A percentile compares a stretch with the other conserved stretches of the same genome.
phyloP scores from a whole-genome alignment of 2,797 vertebrate genomes.

The Sarcophilus harrisii region DNA sequence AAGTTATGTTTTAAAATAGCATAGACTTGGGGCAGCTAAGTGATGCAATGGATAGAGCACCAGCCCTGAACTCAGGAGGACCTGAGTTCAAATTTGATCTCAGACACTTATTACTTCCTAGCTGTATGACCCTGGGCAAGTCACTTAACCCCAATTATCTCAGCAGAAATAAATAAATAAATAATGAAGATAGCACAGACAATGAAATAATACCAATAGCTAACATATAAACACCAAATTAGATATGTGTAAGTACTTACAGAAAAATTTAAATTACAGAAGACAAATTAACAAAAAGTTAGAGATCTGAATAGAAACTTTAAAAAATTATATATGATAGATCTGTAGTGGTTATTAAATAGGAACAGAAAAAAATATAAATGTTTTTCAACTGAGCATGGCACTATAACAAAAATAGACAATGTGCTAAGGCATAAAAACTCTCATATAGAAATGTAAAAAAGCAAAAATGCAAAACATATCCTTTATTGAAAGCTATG shows the following conservation, averaged over 20 bases:
- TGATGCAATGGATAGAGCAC: no score
- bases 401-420: background rate
- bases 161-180: no score
- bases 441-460: background rate
- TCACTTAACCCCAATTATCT: no score
- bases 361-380: background rate
- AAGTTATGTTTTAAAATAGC: background rate
- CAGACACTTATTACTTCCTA: no score
- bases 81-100: no score
- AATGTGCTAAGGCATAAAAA: background rate
- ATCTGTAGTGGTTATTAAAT: background rate
- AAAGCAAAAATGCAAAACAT: background rate
- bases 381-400: background rate
- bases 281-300: background rate
- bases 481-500: background rate
- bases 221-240: background rate
- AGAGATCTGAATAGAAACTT: background rate
- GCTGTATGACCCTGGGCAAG: no score
- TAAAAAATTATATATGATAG: background rate
- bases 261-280: background rate
- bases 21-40: no score
- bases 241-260: background rate
- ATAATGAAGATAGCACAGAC: no score
- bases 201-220: background rate
- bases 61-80: no score